These are phyloP conservation scores for Sula dactylatra DNA, from an alignment of 2,113 vertebrate species.

Conservation along the genomic window DNA sequence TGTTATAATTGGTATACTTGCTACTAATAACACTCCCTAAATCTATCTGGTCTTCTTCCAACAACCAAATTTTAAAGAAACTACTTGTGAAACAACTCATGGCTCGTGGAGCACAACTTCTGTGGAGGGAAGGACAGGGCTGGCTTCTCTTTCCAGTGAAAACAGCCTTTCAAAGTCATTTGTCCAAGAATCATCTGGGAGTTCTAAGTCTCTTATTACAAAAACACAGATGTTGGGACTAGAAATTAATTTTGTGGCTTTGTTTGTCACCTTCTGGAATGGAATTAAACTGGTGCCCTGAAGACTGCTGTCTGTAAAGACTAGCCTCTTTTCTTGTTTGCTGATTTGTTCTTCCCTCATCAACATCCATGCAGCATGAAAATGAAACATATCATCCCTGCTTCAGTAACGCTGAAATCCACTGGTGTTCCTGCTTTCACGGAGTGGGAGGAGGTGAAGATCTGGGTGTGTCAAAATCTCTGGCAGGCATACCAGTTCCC, in stretches of 20 bases:
- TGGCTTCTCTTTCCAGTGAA: background rate
- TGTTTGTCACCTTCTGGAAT: slow-evolving; percentile 14
- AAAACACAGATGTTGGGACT: slow-evolving; percentile 1
- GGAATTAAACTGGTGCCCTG: background rate
- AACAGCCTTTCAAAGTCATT: slow-evolving; percentile 42
- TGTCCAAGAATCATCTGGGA: slow-evolving; percentile 18
- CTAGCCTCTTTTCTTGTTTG: background rate
- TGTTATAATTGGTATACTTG: background rate
- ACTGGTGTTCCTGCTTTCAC: background rate
- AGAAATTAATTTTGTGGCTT: slow-evolving; percentile 34
- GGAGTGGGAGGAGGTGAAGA: background rate
- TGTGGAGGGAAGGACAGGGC: background rate
- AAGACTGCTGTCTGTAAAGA: background rate
- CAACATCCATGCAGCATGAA: background rate
- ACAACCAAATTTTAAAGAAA: background rate
- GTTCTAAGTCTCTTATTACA: slow-evolving; percentile 1
- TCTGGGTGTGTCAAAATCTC: background rate
- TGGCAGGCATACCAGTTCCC: background rate
- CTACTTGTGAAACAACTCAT: background rate
- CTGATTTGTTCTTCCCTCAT: background rate
- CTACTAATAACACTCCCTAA: background rate
- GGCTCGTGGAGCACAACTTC: background rate
- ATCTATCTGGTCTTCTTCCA: background rate
- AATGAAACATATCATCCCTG: background rate
- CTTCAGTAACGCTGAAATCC: background rate